phyloP scores from a whole-genome alignment of 1,140 invertebrate species.

The Sminthurides bifidus region DNA sequence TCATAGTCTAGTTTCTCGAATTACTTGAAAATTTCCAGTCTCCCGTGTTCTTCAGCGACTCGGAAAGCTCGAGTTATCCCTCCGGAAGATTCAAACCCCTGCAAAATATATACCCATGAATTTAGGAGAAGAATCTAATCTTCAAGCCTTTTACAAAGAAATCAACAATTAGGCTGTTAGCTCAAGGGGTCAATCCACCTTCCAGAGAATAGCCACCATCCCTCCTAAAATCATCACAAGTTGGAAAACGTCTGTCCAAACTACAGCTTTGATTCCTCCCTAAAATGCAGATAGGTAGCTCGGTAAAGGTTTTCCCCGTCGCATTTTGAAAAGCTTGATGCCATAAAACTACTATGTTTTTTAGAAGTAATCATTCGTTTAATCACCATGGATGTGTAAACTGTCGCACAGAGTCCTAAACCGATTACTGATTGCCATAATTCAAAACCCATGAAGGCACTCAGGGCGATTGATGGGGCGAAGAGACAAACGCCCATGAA shows the following conservation, averaged over 20 bases:
- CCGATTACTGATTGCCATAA: slow-evolving; percentile 29
- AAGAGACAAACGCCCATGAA: slow-evolving; percentile 32
- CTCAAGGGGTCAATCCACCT: too few relatives aligned
- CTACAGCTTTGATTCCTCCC: slow-evolving; percentile 43
- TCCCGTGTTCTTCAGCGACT: slow-evolving; percentile 21
- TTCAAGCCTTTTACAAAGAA: too few relatives aligned
- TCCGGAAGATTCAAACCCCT: too few relatives aligned
- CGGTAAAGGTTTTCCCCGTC: neutral
- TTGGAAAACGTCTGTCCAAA: slow-evolving; percentile 31
- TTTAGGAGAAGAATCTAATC: too few relatives aligned
- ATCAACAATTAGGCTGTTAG: too few relatives aligned
- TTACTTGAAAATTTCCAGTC: slow-evolving; percentile 11
- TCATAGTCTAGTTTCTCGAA: neutral
- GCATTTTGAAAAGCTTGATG: neutral
- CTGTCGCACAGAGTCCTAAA: slow-evolving; percentile 29
- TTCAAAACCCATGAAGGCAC: slow-evolving; percentile 28
- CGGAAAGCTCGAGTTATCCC: slow-evolving; percentile 14
- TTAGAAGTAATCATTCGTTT: neutral
- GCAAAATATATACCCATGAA: too few relatives aligned
- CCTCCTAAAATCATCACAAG: slow-evolving; percentile 24
- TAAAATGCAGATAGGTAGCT: slow-evolving; percentile 21
- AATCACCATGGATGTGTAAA: slow-evolving; percentile 30
- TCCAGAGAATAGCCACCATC: too few relatives aligned
- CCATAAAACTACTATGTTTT: neutral
- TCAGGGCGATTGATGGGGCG: slow-evolving; percentile 28